Percentiles rank a stretch among this genome's conserved stretches.
phyloP scores from a whole-genome alignment of 2,888 invertebrate genomes.

The Clitarchus hookeri region DNA sequence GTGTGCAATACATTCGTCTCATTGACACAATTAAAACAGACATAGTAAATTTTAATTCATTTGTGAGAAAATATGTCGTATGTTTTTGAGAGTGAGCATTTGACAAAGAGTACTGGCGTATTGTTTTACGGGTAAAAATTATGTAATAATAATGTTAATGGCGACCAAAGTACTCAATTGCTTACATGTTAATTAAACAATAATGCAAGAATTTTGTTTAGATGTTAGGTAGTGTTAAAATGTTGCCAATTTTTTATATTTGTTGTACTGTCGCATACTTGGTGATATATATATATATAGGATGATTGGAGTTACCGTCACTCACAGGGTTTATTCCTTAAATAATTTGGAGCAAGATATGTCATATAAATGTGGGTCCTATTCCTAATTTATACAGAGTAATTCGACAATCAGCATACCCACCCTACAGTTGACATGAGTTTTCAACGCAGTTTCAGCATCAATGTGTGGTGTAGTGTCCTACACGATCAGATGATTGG shows the following conservation, averaged over 20 bases:
- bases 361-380: too few relatives aligned
- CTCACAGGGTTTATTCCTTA: too few relatives aligned
- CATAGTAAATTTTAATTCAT: not conserved
- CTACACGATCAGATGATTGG: too few relatives aligned
- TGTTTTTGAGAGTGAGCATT: not conserved
- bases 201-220: not conserved
- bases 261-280: not conserved
- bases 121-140: not conserved
- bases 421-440: too few relatives aligned
- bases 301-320: too few relatives aligned
- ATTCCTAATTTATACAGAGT: too few relatives aligned
- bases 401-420: too few relatives aligned
- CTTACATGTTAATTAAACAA: not conserved
- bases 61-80: not conserved
- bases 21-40: not conserved
- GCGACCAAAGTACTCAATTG: not conserved
- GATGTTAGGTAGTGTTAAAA: not conserved
- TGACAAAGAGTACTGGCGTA: not conserved
- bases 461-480: too few relatives aligned
- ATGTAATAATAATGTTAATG: not conserved
- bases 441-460: too few relatives aligned
- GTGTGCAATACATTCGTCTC: not conserved
- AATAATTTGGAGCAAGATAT: too few relatives aligned
- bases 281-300: too few relatives aligned
- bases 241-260: not conserved